Conservation (phyloP, 2,797 vertebrate genomes). For the Picus viridis region DNA sequence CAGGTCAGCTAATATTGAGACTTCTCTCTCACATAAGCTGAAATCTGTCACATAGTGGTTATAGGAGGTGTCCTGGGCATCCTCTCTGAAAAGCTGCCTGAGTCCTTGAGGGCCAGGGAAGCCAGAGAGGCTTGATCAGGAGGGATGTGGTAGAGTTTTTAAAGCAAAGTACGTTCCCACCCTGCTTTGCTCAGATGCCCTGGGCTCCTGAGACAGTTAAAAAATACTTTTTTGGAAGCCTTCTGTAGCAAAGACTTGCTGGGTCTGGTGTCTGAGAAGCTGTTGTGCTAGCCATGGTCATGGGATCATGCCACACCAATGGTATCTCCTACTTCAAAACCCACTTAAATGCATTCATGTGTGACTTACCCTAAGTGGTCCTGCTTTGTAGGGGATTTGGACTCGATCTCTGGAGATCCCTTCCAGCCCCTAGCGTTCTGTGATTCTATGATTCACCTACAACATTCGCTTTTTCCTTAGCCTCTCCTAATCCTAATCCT, state of each 20-base stretch:
- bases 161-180: background rate
- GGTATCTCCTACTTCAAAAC: background rate
- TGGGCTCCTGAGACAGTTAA: background rate
- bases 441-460: background rate
- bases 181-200: background rate
- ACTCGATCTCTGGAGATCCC: too few species aligned
- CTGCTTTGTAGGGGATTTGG: too few species aligned
- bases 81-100: background rate
- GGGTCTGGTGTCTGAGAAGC: background rate
- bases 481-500: background rate
- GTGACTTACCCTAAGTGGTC: too few species aligned
- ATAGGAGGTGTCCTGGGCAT: background rate
- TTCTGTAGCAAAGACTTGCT: background rate
- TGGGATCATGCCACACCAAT: background rate
- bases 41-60: constrained; percentile 9
- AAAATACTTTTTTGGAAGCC: background rate
- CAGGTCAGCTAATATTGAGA: background rate
- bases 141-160: background rate
- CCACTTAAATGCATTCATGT: too few species aligned
- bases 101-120: accelerated
- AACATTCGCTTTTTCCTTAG: background rate
- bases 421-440: too few species aligned
- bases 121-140: background rate
- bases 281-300: background rate
- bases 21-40: constrained; percentile 8